Percentiles rank a stretch among this genome's conserved stretches.
These are phyloP conservation scores for Aphaenogaster floridana DNA, from an alignment of 1,140 invertebrate species.

Conservation along the genomic window DNA sequence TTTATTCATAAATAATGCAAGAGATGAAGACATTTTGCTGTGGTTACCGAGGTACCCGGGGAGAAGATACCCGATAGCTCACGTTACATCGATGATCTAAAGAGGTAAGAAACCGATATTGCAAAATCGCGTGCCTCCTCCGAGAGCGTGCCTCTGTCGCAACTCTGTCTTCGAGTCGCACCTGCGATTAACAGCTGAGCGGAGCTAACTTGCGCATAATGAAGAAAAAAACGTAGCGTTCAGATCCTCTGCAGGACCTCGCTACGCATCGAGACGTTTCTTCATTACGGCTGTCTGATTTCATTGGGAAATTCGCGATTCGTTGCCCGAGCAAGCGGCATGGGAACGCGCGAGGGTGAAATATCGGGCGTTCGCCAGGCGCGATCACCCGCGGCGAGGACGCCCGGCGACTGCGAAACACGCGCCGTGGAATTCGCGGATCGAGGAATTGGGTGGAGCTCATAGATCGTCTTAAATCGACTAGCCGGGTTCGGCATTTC, in stretches of 20 bases:
- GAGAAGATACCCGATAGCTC: neutral
- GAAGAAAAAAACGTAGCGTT: constrained; percentile 15
- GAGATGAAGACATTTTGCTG: neutral
- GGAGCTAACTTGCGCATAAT: constrained; percentile 29
- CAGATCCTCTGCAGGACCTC: neutral
- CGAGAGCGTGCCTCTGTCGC: constrained; percentile 66
- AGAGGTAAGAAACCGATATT: constrained; percentile 56
- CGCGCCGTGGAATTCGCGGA: constrained; percentile 5
- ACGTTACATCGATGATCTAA: constrained; percentile 46
- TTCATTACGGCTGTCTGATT: neutral
- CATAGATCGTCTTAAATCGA: constrained; percentile 60
- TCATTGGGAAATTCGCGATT: neutral
- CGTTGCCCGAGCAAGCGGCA: no score
- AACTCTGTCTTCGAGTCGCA: constrained; percentile 38
- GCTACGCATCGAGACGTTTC: neutral
- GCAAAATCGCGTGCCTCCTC: constrained; percentile 59
- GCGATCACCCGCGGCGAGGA: no score
- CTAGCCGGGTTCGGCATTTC: constrained; percentile 46
- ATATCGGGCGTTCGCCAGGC: neutral
- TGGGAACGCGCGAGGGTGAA: neutral
- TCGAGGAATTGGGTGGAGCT: neutral
- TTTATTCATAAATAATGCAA: constrained; percentile 15
- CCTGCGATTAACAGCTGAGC: constrained; percentile 18
- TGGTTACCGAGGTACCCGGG: neutral
- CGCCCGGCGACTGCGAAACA: neutral